phyloP scores from a whole-genome alignment of 2,797 vertebrate species.

The Rhabdomys pumilio region DNA sequence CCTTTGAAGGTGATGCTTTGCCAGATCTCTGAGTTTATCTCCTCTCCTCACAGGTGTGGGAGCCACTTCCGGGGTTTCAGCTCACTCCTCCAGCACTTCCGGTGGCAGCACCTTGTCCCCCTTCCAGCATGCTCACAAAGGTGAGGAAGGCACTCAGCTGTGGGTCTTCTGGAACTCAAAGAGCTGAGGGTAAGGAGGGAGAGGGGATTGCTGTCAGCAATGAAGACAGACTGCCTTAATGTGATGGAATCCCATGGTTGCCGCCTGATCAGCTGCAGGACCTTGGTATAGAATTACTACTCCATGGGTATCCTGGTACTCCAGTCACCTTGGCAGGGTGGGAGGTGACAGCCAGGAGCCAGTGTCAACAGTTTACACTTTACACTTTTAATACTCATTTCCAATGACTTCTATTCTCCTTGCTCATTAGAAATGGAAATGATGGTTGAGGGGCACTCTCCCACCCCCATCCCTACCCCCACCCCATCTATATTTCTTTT shows the following conservation, averaged over 20 bases:
- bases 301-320: not conserved
- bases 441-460: not conserved
- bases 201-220: not conserved
- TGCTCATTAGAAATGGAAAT: not conserved
- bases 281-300: not conserved
- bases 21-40: constrained; percentile 43
- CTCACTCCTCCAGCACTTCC: constrained; percentile 90
- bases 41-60: constrained; percentile 91
- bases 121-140: constrained; percentile 95
- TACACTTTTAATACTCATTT: not conserved
- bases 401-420: not conserved
- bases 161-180: not conserved
- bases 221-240: not conserved
- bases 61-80: constrained; percentile 86
- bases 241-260: not conserved
- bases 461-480: not conserved
- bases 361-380: not conserved
- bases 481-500: not conserved
- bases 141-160: constrained; percentile 86
- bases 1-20: not conserved
- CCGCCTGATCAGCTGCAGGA: not conserved
- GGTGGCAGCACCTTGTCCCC: constrained; percentile 94
- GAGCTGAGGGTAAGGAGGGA: not conserved
- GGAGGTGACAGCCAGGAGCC: fast-evolving
- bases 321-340: fast-evolving